These are phyloP conservation scores for Herminia tarsipennalis DNA, from an alignment of 2,888 invertebrate species.

Conservation along the genomic window DNA sequence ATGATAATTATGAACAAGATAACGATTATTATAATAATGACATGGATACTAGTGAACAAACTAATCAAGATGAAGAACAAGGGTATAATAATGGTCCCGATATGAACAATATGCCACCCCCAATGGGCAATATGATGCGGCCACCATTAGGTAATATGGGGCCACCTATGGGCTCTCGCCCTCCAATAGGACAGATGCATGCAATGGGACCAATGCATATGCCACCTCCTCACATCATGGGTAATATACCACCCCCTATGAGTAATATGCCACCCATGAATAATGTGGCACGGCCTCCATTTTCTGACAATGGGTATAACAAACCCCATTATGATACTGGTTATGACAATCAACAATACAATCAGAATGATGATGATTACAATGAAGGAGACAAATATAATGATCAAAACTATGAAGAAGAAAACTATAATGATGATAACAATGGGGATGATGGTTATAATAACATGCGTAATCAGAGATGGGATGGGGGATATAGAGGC, in stretches of 20 bases:
- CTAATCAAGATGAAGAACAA: slow-evolving; percentile 70
- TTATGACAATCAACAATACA: slow-evolving; percentile 66
- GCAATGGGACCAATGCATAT: slow-evolving; percentile 51
- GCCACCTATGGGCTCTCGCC: slow-evolving; percentile 46
- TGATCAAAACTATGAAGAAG: slow-evolving; percentile 43
- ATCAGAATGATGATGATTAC: slow-evolving; percentile 68
- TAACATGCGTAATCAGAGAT: slow-evolving; percentile 61
- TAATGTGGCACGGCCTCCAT: slow-evolving; percentile 60
- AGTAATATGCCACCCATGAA: slow-evolving; percentile 51
- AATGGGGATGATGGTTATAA: slow-evolving; percentile 63
- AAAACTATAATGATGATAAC: slow-evolving; percentile 61
- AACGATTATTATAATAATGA: slow-evolving; percentile 74
- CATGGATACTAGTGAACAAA: slow-evolving; percentile 71
- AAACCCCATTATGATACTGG: slow-evolving; percentile 69
- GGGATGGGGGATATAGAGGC: slow-evolving; percentile 70
- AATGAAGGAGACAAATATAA: slow-evolving; percentile 50
- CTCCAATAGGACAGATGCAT: slow-evolving; percentile 47
- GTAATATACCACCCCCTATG: slow-evolving; percentile 58
- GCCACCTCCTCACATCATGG: slow-evolving; percentile 56
- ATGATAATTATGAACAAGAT: slow-evolving; percentile 68
- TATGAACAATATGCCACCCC: slow-evolving; percentile 45
- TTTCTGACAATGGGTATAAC: slow-evolving; percentile 73
- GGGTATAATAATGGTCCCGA: slow-evolving; percentile 69
- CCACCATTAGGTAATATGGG: slow-evolving; percentile 53
- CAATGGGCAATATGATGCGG: slow-evolving; percentile 45